phyloP scores from a whole-genome alignment of 2,888 invertebrate species.

The Ophonus ardosiacus region DNA sequence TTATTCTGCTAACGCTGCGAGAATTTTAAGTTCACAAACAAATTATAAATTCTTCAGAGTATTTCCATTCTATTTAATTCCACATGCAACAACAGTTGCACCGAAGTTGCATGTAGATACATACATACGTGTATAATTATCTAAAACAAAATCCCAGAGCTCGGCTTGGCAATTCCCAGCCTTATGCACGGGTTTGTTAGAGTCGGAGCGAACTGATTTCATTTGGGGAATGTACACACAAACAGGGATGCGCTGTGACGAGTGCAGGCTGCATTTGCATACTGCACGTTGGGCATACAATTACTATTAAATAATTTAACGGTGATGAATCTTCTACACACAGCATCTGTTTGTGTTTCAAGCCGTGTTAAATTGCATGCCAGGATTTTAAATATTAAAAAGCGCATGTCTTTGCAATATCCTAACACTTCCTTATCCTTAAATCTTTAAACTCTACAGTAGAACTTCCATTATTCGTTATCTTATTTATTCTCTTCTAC shows the following conservation, averaged over 20 bases:
- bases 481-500: too few relatives aligned
- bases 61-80: conserved; percentile 48
- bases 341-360: conserved; percentile 48
- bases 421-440: background rate
- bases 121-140: conserved; percentile 52
- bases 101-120: conserved; percentile 40
- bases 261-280: conserved; percentile 53
- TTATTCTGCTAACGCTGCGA: background rate
- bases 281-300: conserved; percentile 55
- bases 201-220: background rate
- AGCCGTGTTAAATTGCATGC: background rate
- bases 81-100: conserved; percentile 28
- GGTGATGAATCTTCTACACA: conserved; percentile 63
- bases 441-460: too few relatives aligned
- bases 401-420: background rate
- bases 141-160: conserved; percentile 36
- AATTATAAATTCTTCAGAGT: conserved; percentile 48
- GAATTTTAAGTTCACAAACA: conserved; percentile 14
- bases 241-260: conserved; percentile 36
- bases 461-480: too few relatives aligned
- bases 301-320: conserved; percentile 63
- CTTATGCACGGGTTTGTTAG: background rate
- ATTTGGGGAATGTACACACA: conserved; percentile 18
- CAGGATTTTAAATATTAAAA: background rate
- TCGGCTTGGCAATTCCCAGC: background rate